phyloP scores from a whole-genome alignment of 2,113 vertebrate species.

The Lycaon pictus region DNA sequence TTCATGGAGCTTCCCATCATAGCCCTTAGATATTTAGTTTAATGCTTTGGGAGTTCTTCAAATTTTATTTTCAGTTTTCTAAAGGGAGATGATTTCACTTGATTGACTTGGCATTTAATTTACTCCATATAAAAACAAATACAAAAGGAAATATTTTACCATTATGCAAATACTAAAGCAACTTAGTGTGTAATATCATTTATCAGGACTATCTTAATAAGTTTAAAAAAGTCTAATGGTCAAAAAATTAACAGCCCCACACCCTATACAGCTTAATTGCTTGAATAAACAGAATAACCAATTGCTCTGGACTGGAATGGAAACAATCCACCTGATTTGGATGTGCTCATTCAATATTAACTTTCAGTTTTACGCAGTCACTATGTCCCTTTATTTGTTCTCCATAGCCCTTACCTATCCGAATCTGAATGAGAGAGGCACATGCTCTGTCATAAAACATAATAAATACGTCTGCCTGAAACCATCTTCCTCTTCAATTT shows the following conservation, averaged over 20 bases:
- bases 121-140: not conserved
- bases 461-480: not conserved
- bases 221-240: not conserved
- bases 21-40: slow-evolving; percentile 28
- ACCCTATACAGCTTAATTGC: not conserved
- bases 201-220: not conserved
- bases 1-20: not conserved
- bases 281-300: not conserved
- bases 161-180: not conserved
- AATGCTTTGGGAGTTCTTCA: slow-evolving; percentile 25
- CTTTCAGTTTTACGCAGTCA: not conserved
- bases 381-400: not conserved
- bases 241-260: not conserved
- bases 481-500: not conserved
- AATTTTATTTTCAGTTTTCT: slow-evolving; percentile 15
- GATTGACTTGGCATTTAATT: not conserved
- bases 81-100: slow-evolving; percentile 22
- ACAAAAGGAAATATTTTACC: not conserved
- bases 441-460: not conserved
- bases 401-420: not conserved
- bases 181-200: not conserved
- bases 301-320: not conserved
- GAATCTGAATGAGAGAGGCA: not conserved
- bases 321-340: rapidly evolving
- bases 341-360: not conserved